Percentiles rank a stretch among this genome's conserved stretches.
Evolutionary conservation across 2,797 vertebrate genomes (phyloP).

Genomic region (Nannoperca australis): DNA sequence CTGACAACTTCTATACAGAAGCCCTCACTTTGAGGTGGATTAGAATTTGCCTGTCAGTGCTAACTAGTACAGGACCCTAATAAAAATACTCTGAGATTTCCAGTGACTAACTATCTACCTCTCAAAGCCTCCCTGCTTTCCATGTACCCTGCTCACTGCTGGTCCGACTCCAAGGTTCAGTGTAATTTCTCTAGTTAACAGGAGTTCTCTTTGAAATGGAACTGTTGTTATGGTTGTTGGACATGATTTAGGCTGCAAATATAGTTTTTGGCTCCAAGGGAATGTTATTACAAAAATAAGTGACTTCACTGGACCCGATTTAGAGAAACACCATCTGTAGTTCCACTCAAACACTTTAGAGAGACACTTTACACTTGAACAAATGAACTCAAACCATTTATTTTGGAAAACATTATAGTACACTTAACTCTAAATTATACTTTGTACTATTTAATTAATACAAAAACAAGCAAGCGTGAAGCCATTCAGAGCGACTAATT

Average conservation of each 20-base stretch:
- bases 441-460: not conserved
- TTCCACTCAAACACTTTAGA: not conserved
- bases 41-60: conserved; percentile 11
- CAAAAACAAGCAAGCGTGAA: not conserved
- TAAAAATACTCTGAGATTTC: conserved; percentile 15
- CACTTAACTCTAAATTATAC: not conserved
- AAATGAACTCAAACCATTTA: not conserved
- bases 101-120: not conserved
- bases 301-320: conserved; percentile 17
- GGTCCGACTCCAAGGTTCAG: conserved; percentile 26
- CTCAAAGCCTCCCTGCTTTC: conserved; percentile 1
- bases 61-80: conserved; percentile 22
- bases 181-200: conserved; percentile 36
- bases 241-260: conserved; percentile 40
- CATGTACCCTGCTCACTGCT: conserved; percentile 5
- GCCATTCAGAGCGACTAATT: not conserved
- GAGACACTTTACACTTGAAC: not conserved
- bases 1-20: conserved; percentile 1
- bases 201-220: conserved; percentile 40
- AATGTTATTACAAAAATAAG: conserved; percentile 29
- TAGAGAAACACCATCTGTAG: conserved; percentile 31
- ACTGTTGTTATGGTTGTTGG: conserved; percentile 38
- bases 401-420: not conserved
- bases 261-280: conserved; percentile 27
- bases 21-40: not conserved